Evolutionary conservation across 1,140 invertebrate species (phyloP), one percentile per base, ranked within the genome.

Genomic region (Oedothorax gibbosus): DNA sequence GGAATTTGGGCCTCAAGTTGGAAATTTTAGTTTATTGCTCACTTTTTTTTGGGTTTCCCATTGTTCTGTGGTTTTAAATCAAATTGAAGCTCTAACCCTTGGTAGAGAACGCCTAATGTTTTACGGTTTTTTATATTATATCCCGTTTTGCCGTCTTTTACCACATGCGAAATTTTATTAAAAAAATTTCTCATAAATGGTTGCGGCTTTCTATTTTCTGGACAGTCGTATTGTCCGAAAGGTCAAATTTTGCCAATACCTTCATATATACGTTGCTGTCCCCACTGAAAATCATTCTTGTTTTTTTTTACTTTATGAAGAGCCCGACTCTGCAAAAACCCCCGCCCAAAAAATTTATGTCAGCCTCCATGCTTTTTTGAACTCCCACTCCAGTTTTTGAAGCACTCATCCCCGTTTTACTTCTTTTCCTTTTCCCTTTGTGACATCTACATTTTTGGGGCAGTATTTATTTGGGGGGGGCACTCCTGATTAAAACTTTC

Each of bases 291-390:
- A 91, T 89, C 0, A 91, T 21, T 20, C 69, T 80, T 60, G 80
- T 86, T 82, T 91, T 91, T n/a, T 51, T 90, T 89, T 5, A 91
- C 3, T 0, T 88, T 87, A 87, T 91, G 86, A 85, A 88, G 88
- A 66, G 88, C 75, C 8, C 90, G 64, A 77, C 89, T 90, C 9
- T 64, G 10, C 57, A 87, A 78, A 87, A 91, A 91, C 14, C 89
- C 89, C 86, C n/a, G n/a, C n/a, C 91, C 89, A 2, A 89, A 65
- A 60, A 91, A n/a, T n/a, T 88, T 10, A 89, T 88, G 71, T 90
- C 87, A n/a, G 88, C 75, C 86, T 92, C 90, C 91, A 92, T 92
- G 10, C 87, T 86, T 0, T n/a, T 89, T 89, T 0, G 90, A 90
- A 57, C 86, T 87, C 8, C 86, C 87, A 50, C 85, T 83, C 86